Base-by-base conservation (phyloP, 53 echinoderm and acorn worm genomes). In the Zoroaster sp. region DNA sequence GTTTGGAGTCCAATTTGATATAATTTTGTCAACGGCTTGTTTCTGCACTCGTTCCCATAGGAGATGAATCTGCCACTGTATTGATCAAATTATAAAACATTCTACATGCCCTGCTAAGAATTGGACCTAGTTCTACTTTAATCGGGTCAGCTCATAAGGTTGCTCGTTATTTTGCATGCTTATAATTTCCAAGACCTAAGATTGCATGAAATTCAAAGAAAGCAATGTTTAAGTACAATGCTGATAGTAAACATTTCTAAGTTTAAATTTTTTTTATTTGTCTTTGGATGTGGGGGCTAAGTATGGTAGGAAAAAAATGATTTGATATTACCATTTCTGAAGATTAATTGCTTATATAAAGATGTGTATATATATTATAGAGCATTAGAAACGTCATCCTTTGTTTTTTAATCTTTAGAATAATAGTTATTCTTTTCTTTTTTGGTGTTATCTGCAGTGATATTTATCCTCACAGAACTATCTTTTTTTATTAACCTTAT, bases 371-470 rank as follows among this genome's bases (percentile, higher is more conserved):
- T 33, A 81, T 85, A 70, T 46, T 49, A 85, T 85, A 85, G 1
- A 63, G 42, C 41, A 55, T 39, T 63, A 55, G 59, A 39, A 25
- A 49, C 17, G 10, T 80, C 5, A 23, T 49, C 70, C 15, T 83
- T 42, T 80, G 4, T 35, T 65, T 65, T 65, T 25, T 12, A 69
- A 40, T 85, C 35, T 2, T 66, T 81, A 81, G 71, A 42, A 71
- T 44, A 70, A 70, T 42, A 66, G 69, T 11, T 8, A 17, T 83
- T 83, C 0, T 46, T 85, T 85, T 71, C 51, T 11, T 71, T 85
- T 83, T 85, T 71, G 85, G 71, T 85, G 85, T 85, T 85, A 46
- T 70, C 78, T 78, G 69, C 85, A 71, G 85, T 71, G 52, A 70
- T 36, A 71, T 85, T 46, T 85, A 85, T 85, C 85, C 71, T 42